Percentiles rank a stretch among this genome's conserved stretches.
phyloP scores from a whole-genome alignment of 2,797 vertebrate genomes.

The Sebastes dallii region DNA sequence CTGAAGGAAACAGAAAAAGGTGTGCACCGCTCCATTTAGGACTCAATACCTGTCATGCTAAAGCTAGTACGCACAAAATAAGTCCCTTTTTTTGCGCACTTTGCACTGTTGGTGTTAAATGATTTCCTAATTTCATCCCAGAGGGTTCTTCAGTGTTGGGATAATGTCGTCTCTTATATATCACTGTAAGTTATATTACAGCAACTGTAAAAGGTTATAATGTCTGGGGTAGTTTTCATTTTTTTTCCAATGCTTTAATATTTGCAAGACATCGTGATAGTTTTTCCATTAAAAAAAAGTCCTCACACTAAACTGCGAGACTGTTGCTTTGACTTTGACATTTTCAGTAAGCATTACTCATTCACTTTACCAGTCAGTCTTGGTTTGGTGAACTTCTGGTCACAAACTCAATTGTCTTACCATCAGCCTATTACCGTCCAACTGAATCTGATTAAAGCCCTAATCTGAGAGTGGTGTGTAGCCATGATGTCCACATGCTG shows the following conservation, averaged over 20 bases:
- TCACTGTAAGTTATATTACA: background rate
- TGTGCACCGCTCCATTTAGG: slow-evolving; percentile 53
- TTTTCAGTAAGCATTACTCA: background rate
- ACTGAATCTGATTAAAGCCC: slow-evolving; percentile 15
- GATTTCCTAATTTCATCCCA: background rate
- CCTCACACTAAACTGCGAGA: background rate
- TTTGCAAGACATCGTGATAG: background rate
- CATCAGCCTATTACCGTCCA: background rate
- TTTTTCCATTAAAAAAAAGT: background rate
- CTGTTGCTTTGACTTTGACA: background rate
- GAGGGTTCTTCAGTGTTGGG: background rate
- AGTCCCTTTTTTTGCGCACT: background rate
- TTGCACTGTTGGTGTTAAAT: background rate
- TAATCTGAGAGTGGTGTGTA: background rate
- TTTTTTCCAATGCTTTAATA: background rate
- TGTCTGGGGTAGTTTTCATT: background rate
- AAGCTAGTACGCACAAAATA: slow-evolving; percentile 31
- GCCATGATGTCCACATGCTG: background rate
- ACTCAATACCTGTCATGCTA: slow-evolving; percentile 38
- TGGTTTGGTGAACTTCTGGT: background rate
- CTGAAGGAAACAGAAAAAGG: slow-evolving; percentile 35
- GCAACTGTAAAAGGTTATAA: background rate
- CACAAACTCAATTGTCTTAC: slow-evolving; percentile 14
- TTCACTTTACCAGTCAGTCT: background rate
- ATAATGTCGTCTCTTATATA: background rate